Conservation (phyloP, 2,888 invertebrate genomes). For the Cephalotes varians region DNA sequence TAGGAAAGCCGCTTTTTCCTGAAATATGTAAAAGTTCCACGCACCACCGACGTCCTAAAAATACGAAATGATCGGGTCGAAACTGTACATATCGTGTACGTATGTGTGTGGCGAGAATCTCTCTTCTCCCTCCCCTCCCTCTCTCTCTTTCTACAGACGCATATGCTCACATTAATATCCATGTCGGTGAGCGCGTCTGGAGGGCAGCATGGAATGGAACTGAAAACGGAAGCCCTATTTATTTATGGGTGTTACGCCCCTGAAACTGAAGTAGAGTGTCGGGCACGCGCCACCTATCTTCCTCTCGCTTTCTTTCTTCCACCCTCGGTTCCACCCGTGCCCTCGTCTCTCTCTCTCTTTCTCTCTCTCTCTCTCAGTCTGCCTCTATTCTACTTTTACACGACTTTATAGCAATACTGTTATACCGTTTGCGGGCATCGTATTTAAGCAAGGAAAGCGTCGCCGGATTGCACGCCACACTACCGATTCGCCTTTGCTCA, state of each 20-base stretch:
- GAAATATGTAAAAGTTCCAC: slow-evolving; percentile 82
- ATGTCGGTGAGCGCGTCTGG: slow-evolving; percentile 50
- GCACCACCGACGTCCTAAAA: slow-evolving; percentile 77
- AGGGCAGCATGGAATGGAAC: slow-evolving; percentile 71
- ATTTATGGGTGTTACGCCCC: slow-evolving; percentile 84
- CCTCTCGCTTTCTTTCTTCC: slow-evolving; percentile 63
- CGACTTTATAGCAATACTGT: slow-evolving; percentile 51
- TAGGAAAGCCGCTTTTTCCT: slow-evolving; percentile 77
- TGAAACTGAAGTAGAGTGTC: slow-evolving; percentile 82
- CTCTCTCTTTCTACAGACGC: slow-evolving; percentile 16
- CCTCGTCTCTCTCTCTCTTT: slow-evolving; percentile 51
- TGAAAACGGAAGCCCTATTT: slow-evolving; percentile 84
- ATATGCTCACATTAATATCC: slow-evolving; percentile 65
- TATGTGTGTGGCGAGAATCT: slow-evolving; percentile 38
- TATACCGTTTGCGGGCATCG: slow-evolving; percentile 40
- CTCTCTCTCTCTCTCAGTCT: slow-evolving; percentile 46
- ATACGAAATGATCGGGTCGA: slow-evolving; percentile 70
- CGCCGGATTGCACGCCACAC: slow-evolving; percentile 13
- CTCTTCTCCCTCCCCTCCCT: neutral
- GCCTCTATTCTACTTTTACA: slow-evolving; percentile 63
- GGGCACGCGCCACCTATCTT: slow-evolving; percentile 82
- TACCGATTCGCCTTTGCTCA: slow-evolving; percentile 38
- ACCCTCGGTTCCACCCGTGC: slow-evolving; percentile 58
- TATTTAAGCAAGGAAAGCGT: slow-evolving; percentile 48
- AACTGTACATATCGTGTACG: slow-evolving; percentile 51